Conservation (phyloP, 2,888 invertebrate genomes). For the Himalopsyche kuldschensis region DNA sequence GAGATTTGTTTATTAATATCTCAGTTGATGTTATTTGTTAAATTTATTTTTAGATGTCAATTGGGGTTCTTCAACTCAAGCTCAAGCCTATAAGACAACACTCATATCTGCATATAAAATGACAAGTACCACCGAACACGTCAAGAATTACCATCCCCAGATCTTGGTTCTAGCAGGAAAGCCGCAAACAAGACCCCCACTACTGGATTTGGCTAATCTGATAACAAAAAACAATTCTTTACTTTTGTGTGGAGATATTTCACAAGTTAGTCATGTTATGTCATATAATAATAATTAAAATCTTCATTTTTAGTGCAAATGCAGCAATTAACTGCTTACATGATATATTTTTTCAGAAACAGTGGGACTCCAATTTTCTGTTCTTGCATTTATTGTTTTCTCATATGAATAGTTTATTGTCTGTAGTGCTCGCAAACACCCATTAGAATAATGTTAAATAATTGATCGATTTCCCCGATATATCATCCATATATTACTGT, state of each 20-base stretch:
- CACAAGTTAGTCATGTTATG: slow-evolving; percentile 62
- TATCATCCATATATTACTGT: too few species aligned
- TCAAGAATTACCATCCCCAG: slow-evolving; percentile 97
- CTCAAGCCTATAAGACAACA: slow-evolving; percentile 93
- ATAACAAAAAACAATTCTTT: slow-evolving; percentile 91
- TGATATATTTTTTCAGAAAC: too few species aligned
- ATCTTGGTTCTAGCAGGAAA: slow-evolving; percentile 80
- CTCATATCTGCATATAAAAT: slow-evolving; percentile 79
- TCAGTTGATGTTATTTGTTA: background rate
- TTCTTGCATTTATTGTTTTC: too few species aligned
- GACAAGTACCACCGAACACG: slow-evolving; percentile 88
- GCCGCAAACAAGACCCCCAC: slow-evolving; percentile 81
- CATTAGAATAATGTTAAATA: too few species aligned
- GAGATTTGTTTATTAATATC: background rate
- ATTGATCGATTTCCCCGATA: too few species aligned
- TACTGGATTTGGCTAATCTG: slow-evolving; percentile 87
- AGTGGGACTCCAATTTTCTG: too few species aligned
- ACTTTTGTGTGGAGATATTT: slow-evolving; percentile 86
- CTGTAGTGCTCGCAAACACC: too few species aligned
- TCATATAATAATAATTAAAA: background rate
- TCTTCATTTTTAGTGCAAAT: too few species aligned
- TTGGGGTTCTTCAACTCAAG: slow-evolving; percentile 97
- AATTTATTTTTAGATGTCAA: slow-evolving; percentile 72
- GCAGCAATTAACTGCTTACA: too few species aligned
- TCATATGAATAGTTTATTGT: too few species aligned